Conservation (phyloP, 1,140 invertebrate genomes). For the Helicoverpa armigera region DNA sequence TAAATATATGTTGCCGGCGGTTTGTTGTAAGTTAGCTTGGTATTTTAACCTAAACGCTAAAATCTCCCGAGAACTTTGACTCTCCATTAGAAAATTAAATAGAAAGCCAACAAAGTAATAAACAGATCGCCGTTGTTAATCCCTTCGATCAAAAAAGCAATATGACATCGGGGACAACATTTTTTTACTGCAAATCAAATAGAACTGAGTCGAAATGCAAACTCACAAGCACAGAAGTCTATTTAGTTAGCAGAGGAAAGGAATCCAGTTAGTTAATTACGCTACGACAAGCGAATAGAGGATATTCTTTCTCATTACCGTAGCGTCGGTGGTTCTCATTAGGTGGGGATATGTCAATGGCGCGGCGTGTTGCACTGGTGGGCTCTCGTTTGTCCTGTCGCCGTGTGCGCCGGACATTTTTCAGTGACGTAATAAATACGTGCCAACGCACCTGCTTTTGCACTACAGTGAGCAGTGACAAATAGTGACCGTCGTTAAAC, state of each 20-base stretch:
- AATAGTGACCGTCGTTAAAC: conserved; percentile 52
- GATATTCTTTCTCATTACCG: conserved; percentile 67
- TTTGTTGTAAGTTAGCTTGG: no score
- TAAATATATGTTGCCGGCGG: no score
- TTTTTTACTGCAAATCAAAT: conserved; percentile 19
- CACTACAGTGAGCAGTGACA: conserved; percentile 53
- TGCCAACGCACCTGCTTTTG: conserved; percentile 61
- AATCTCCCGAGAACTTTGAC: no score
- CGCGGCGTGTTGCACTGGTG: conserved; percentile 55
- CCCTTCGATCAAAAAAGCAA: neutral
- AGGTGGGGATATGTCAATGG: conserved; percentile 60
- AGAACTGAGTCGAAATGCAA: conserved; percentile 23
- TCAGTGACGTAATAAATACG: conserved; percentile 62
- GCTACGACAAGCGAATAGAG: conserved; percentile 58
- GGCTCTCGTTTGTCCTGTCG: conserved; percentile 63
- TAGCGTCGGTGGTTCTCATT: conserved; percentile 57
- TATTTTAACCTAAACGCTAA: no score
- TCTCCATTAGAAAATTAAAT: no score
- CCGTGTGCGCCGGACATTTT: conserved; percentile 60
- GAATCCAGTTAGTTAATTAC: conserved; percentile 63
- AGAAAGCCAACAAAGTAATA: no score
- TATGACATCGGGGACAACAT: no score
- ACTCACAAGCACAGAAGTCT: conserved; percentile 28
- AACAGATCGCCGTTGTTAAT: no score
- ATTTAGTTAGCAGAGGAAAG: conserved; percentile 38